Evolutionary conservation across 2,888 invertebrate species (phyloP).

Genomic region (Helleia helle): DNA sequence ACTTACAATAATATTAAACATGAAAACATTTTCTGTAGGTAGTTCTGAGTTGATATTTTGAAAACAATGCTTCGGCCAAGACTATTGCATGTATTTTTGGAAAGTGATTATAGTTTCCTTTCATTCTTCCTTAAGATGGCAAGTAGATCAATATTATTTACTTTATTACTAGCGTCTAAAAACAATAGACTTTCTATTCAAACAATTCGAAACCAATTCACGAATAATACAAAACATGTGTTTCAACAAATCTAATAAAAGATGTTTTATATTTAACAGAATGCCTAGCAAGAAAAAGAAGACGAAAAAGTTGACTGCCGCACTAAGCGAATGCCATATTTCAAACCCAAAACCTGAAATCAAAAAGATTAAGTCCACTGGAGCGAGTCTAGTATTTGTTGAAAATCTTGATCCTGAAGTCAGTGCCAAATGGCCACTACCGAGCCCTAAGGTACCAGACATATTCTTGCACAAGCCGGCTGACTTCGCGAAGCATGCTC

Average conservation of each 20-base stretch:
- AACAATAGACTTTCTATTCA: too few species aligned
- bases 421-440: slow-evolving; percentile 32
- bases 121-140: too few species aligned
- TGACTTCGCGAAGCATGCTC: slow-evolving; percentile 29
- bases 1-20: too few species aligned
- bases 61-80: too few species aligned
- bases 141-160: too few species aligned
- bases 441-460: slow-evolving; percentile 32
- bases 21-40: too few species aligned
- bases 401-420: slow-evolving; percentile 21
- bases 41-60: too few species aligned
- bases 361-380: slow-evolving; percentile 5
- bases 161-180: too few species aligned
- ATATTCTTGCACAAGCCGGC: slow-evolving; percentile 39
- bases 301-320: slow-evolving; percentile 19
- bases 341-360: slow-evolving; percentile 10
- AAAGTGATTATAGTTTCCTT: too few species aligned
- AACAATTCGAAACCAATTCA: too few species aligned
- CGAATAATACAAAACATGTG: background rate
- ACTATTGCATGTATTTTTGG: too few species aligned
- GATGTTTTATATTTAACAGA: slow-evolving; percentile 3
- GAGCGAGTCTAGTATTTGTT: slow-evolving; percentile 22
- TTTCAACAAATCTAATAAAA: background rate
- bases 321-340: slow-evolving; percentile 23
- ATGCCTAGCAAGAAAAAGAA: slow-evolving; percentile 27